Conservation (phyloP, 2,888 invertebrate genomes). For the Gortyna flavago region DNA sequence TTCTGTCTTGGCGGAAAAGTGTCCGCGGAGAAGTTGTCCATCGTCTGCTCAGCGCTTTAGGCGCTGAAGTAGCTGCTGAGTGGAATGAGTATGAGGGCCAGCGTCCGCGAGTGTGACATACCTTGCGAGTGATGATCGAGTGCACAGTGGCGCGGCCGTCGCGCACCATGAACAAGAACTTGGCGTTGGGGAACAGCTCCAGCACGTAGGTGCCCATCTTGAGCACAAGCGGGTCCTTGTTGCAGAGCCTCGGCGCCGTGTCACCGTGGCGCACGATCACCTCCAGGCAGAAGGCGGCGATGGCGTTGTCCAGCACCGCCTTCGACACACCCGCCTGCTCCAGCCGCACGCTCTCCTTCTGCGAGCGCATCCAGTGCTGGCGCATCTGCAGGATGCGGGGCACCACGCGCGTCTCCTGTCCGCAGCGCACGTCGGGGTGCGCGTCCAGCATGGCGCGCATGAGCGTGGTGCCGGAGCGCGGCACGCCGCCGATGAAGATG, state of each 20-base stretch:
- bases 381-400: conserved; percentile 98
- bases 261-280: conserved; percentile 99
- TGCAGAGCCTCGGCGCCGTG: conserved; percentile 98
- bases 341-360: conserved; percentile 96
- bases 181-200: conserved; percentile 98
- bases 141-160: conserved; percentile 99
- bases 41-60: not conserved
- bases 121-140: conserved; percentile 99
- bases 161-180: conserved; percentile 99
- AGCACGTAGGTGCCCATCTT: conserved; percentile 98
- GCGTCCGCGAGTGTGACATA: conserved; percentile 71
- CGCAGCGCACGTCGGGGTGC: conserved; percentile 98
- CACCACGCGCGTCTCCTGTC: conserved; percentile 99
- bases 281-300: conserved; percentile 98
- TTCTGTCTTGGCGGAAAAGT: not conserved
- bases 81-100: not conserved
- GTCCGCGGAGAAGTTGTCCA: not conserved
- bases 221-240: conserved; percentile 99
- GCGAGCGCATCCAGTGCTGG: conserved; percentile 98
- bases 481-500: conserved; percentile 99
- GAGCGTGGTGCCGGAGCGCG: conserved; percentile 98
- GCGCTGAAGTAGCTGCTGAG: not conserved
- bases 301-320: conserved; percentile 97
- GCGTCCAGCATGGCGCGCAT: conserved; percentile 99
- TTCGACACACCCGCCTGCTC: conserved; percentile 98